These are phyloP conservation scores for Callopanchax toddi DNA, from an alignment of 2,113 vertebrate genomes.

Conservation along the genomic window DNA sequence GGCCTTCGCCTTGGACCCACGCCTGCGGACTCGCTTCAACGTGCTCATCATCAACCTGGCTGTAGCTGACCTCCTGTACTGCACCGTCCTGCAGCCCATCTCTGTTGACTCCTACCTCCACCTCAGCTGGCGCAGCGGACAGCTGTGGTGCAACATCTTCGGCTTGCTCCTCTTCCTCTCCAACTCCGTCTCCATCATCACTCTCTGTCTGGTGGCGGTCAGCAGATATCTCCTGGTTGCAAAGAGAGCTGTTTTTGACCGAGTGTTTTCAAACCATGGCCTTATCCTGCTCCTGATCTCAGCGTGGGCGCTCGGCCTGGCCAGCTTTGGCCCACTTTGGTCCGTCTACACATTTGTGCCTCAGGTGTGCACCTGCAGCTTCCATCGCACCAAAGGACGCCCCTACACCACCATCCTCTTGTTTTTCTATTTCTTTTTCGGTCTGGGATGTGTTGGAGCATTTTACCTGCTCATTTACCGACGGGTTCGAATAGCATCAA, in stretches of 20 bases:
- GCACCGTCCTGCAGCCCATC: constrained; percentile 85
- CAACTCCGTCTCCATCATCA: constrained; percentile 88
- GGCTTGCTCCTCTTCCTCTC: constrained; percentile 86
- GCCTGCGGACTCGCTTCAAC: constrained; percentile 86
- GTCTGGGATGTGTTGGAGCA: constrained; percentile 82
- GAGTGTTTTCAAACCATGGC: constrained; percentile 76
- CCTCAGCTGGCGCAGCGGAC: constrained; percentile 82
- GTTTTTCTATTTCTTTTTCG: constrained; percentile 85
- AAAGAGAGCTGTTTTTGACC: constrained; percentile 77
- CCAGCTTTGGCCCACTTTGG: constrained; percentile 87
- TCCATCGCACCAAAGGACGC: constrained; percentile 82
- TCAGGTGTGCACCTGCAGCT: constrained; percentile 90
- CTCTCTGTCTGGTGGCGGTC: constrained; percentile 84
- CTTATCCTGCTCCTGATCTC: constrained; percentile 70
- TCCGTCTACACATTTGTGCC: constrained; percentile 81
- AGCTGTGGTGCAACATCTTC: constrained; percentile 82
- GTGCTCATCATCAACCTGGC: constrained; percentile 88
- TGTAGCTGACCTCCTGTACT: constrained; percentile 86
- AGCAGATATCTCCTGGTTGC: constrained; percentile 86
- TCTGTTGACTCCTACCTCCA: constrained; percentile 87
- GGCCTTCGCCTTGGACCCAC: constrained; percentile 78
- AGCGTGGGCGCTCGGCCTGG: constrained; percentile 80
- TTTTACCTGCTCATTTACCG: constrained; percentile 88
- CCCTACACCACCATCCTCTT: constrained; percentile 88
- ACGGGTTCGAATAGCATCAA: constrained; percentile 77